Evolutionary conservation across 1,140 invertebrate genomes (phyloP).

Genomic region (Microplitis demolitor): DNA sequence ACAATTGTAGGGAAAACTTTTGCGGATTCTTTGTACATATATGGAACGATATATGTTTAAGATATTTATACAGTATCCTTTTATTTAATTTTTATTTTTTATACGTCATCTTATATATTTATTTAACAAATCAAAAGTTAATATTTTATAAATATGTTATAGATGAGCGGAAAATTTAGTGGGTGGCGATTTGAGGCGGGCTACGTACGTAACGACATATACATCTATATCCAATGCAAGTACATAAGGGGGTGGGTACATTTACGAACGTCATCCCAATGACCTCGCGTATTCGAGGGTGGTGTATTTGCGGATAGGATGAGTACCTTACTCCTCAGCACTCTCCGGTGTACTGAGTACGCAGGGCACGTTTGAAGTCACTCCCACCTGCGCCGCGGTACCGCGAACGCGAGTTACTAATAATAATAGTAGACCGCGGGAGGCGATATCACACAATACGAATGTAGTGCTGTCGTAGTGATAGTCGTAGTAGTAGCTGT

Average conservation of each 20-base stretch:
- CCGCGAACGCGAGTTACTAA: slow-evolving; percentile 35
- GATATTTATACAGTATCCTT: not conserved
- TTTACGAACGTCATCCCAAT: too few relatives aligned
- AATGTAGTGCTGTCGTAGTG: too few relatives aligned
- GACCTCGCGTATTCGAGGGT: too few relatives aligned
- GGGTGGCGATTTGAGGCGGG: too few relatives aligned
- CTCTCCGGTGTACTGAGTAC: slow-evolving; percentile 15
- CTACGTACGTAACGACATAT: too few relatives aligned
- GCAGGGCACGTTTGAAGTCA: slow-evolving; percentile 52
- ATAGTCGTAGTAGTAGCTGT: too few relatives aligned
- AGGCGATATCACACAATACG: slow-evolving; percentile 20
- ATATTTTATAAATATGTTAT: too few relatives aligned
- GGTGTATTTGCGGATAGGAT: not conserved
- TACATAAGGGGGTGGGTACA: too few relatives aligned
- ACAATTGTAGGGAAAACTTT: slow-evolving; percentile 10
- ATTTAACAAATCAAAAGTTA: too few relatives aligned
- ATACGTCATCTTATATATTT: too few relatives aligned
- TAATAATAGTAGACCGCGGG: slow-evolving; percentile 40
- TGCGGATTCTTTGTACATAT: slow-evolving; percentile 14
- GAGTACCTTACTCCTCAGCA: slow-evolving; percentile 24
- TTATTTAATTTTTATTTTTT: not conserved
- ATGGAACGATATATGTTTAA: not conserved
- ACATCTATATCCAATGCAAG: too few relatives aligned
- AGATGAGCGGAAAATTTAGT: too few relatives aligned
- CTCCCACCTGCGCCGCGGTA: slow-evolving; percentile 58